Base-by-base conservation (phyloP, 92 coral and sea anemone genomes). In the Bergia puertoricense region DNA sequence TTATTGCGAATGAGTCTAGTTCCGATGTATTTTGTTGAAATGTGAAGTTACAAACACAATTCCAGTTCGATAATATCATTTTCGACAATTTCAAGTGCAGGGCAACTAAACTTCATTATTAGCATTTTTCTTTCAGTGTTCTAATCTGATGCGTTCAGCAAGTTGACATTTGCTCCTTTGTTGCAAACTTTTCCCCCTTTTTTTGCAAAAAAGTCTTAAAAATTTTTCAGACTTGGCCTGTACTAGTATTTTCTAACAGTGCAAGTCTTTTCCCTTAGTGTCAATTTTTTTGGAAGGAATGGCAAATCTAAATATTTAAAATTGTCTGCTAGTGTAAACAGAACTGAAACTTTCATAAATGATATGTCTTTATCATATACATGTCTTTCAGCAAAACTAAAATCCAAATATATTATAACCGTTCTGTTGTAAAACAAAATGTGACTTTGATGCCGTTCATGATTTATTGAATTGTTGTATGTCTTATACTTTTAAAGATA, bases 281-380 rank as follows among this genome's bases (percentile, higher is more conserved):
- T 81, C 50, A 54, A 66, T 81, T 16, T 15, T 81, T 14, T 18
- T 57, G 79, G 18, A n/a, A 46, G 22, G 77, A 6, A 46, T 57
- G 16, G 16, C 2, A 46, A 22, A 79, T 84, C 68, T 46, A 66
- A 84, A 69, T 48, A 69, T 84, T 71, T 69, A 71, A 84, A 69
- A 45, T 69, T 67, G 62, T 71, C 87, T 69, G 43, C 46, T 36
- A 8, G 38, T 84, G 66, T 36, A 84, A 84, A 84, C 67, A 72
- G 56, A 54, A 69, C 79, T 8, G 37, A 68, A 71, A 66, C 8
- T 68, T 83, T 71, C 43, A 71, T 43, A 84, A 45, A 50, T 8
- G 18, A 36, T 30, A 71, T 23, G 51, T n/a, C n/a, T 8, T 36
- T 30, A 30, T 30, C n/a, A 41, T 37, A 67, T 18, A 11, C 37